A percentile compares a stretch with the other conserved stretches of the same genome.
These are phyloP conservation scores for Mesoligia furuncula DNA, from an alignment of 2,888 invertebrate species.

Conservation along the genomic window DNA sequence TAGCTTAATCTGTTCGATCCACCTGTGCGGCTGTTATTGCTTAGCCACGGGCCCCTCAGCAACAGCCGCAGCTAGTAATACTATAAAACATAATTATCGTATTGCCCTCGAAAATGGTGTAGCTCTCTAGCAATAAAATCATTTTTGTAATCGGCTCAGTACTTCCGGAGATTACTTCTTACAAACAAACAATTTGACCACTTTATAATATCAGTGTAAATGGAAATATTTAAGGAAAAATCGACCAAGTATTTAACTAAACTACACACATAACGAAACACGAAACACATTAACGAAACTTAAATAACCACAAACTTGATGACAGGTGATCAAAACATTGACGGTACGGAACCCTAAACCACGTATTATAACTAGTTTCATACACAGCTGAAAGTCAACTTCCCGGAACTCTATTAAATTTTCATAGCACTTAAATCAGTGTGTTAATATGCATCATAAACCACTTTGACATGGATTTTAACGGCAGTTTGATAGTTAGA, in stretches of 20 bases:
- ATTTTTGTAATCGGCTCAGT: background rate
- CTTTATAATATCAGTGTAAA: background rate
- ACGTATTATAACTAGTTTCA: constrained; percentile 2
- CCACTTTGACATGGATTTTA: constrained; percentile 51
- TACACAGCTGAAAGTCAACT: constrained; percentile 18
- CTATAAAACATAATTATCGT: background rate
- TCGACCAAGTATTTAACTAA: background rate
- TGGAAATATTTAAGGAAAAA: background rate
- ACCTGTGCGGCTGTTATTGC: too few relatives aligned
- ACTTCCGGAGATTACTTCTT: background rate
- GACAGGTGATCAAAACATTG: background rate
- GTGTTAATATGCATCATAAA: constrained; percentile 58
- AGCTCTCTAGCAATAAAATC: background rate
- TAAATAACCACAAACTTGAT: background rate
- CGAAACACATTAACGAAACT: background rate
- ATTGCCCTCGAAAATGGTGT: background rate
- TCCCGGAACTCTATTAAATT: constrained; percentile 32
- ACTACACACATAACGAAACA: too few relatives aligned
- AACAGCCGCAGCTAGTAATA: too few relatives aligned
- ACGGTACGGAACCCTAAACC: background rate
- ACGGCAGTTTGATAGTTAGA: constrained; percentile 48
- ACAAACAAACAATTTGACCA: background rate
- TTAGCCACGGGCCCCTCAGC: too few relatives aligned
- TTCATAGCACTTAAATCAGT: constrained; percentile 51
- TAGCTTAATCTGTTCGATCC: too few relatives aligned